Conservation (phyloP, 2,113 vertebrate genomes). For the Rhinopomastus cyanomelas region DNA sequence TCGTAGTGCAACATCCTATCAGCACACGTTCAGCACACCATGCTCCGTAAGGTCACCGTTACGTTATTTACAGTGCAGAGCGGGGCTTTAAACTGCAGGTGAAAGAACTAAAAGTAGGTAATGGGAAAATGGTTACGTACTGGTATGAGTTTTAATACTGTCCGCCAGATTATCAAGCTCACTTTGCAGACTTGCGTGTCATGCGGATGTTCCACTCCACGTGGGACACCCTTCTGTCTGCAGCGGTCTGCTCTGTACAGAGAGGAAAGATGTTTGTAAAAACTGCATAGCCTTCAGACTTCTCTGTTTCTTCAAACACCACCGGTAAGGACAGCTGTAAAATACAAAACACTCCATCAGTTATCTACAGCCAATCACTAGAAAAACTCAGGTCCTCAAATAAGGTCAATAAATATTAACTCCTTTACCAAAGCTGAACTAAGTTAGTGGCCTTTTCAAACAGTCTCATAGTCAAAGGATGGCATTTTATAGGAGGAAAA, state of each 20-base stretch:
- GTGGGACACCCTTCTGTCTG: neutral
- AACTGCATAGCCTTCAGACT: constrained; percentile 59
- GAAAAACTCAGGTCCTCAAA: neutral
- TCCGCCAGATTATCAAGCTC: constrained; percentile 15
- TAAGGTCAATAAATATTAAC: neutral
- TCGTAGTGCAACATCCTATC: constrained; percentile 62
- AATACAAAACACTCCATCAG: neutral
- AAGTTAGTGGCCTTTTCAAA: neutral
- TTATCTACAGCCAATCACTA: neutral
- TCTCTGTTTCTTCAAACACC: constrained; percentile 60
- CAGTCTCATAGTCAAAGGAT: neutral
- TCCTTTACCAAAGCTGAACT: neutral
- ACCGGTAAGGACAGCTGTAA: constrained; percentile 66
- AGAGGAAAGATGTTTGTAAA: constrained; percentile 54
- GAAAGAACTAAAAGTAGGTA: constrained; percentile 19
- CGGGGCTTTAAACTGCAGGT: constrained; percentile 20
- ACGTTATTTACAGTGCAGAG: constrained; percentile 51
- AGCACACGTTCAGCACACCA: constrained; percentile 52
- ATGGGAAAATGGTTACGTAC: constrained; percentile 59
- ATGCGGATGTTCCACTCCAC: neutral
- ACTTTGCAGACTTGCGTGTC: neutral
- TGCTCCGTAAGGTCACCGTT: constrained; percentile 59
- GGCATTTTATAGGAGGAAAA: neutral
- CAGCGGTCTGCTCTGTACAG: constrained; percentile 31
- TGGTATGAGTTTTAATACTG: constrained; percentile 7